phyloP scores from a whole-genome alignment of 2,113 vertebrate genomes.

The Spheniscus mendiculus region DNA sequence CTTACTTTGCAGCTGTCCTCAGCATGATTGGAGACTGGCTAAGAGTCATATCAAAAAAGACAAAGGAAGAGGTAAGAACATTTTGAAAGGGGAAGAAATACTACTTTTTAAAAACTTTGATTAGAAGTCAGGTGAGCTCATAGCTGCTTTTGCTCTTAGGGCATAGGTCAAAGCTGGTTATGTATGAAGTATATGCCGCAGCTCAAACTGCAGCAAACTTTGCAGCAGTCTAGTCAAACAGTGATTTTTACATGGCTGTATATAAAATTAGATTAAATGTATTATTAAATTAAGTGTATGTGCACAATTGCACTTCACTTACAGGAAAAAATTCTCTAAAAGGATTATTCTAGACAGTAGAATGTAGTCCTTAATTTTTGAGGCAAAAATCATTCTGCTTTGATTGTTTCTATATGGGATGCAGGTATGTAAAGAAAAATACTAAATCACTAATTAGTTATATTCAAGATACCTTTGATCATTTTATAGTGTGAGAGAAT shows the following conservation, averaged over 20 bases:
- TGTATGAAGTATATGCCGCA: background rate
- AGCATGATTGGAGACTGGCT: constrained; percentile 99
- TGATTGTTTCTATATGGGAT: background rate
- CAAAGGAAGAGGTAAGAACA: constrained; percentile 93
- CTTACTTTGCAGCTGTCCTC: constrained; percentile 96
- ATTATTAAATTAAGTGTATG: background rate
- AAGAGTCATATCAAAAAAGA: constrained; percentile 97
- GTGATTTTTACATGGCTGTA: background rate
- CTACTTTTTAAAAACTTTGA: background rate
- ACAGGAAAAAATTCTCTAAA: background rate
- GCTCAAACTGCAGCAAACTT: background rate
- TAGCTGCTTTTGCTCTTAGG: background rate
- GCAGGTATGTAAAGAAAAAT: background rate
- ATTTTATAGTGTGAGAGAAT: background rate
- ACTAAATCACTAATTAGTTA: background rate
- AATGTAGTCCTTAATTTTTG: background rate
- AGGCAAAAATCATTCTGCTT: background rate
- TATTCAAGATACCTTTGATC: background rate
- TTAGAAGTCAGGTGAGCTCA: background rate
- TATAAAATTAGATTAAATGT: background rate
- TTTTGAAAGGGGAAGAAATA: background rate
- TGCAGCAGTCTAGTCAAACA: background rate
- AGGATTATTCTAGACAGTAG: background rate
- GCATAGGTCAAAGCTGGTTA: background rate
- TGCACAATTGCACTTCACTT: background rate